phyloP scores from a whole-genome alignment of 2,797 vertebrate genomes.

The Trachurus trachurus region DNA sequence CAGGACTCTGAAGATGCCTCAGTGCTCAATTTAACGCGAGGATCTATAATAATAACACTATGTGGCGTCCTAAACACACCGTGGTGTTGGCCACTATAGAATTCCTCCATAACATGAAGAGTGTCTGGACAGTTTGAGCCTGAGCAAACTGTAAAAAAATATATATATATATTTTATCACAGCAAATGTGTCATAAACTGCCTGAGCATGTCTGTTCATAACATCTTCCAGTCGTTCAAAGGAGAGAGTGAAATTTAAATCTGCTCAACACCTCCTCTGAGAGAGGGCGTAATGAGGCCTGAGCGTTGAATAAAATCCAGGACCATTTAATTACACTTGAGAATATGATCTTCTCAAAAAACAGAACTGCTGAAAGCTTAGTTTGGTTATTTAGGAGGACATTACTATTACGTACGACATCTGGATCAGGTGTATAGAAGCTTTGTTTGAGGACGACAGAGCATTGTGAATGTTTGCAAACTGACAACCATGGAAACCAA shows the following conservation, averaged over 20 bases:
- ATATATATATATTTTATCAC: neutral
- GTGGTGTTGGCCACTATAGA: neutral
- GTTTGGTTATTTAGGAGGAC: neutral
- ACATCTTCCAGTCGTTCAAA: too few relatives aligned
- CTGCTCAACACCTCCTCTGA: too few relatives aligned
- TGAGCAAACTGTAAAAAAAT: neutral
- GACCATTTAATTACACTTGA: neutral
- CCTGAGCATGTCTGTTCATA: neutral
- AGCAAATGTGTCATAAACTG: neutral
- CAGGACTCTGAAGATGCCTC: constrained; percentile 10
- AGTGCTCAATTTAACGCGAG: constrained; percentile 2
- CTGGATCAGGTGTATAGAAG: neutral
- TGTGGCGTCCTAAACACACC: neutral
- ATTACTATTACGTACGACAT: neutral
- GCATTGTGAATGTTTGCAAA: neutral
- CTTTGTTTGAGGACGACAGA: neutral
- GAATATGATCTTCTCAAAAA: neutral
- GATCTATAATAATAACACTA: neutral
- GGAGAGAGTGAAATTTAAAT: too few relatives aligned
- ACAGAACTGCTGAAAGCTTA: neutral
- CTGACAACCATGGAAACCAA: neutral
- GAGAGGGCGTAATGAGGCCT: too few relatives aligned
- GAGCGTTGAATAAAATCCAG: neutral
- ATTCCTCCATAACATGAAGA: neutral
- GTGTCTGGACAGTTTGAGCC: neutral